A percentile compares a stretch with the other conserved stretches of the same genome.
These are phyloP conservation scores for Phalacrocorax brasilianus DNA, from an alignment of 2,113 vertebrate species.

Conservation along the genomic window DNA sequence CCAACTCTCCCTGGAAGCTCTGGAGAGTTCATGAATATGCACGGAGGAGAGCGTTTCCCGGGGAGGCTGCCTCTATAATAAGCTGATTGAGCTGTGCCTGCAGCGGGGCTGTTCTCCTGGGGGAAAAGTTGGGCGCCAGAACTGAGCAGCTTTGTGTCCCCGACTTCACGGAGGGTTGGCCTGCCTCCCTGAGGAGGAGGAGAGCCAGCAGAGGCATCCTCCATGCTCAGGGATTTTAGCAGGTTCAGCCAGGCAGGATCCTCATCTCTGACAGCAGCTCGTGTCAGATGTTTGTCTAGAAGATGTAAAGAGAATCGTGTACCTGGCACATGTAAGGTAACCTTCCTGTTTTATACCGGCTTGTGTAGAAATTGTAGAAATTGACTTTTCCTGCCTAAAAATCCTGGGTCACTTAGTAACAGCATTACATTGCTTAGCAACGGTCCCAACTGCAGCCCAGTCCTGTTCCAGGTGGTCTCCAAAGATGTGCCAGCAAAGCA, in stretches of 20 bases:
- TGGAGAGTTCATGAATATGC: constrained; percentile 46
- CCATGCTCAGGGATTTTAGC: neutral
- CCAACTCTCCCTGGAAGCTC: constrained; percentile 35
- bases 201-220: neutral
- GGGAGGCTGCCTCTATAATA: neutral
- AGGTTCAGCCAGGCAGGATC: neutral
- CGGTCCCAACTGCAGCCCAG: neutral
- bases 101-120: neutral
- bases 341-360: neutral
- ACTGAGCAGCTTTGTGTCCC: constrained; percentile 9
- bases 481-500: neutral
- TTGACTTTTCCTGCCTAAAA: neutral
- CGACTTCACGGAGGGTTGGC: neutral
- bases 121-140: constrained; percentile 52
- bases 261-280: neutral
- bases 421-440: neutral
- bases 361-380: neutral
- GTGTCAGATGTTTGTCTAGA: neutral
- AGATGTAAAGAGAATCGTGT: neutral
- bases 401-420: neutral
- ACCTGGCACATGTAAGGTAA: neutral
- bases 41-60: neutral
- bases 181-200: neutral
- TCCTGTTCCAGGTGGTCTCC: neutral
- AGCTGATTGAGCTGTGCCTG: constrained; percentile 1